Base-by-base conservation (phyloP, 2,888 invertebrate genomes). In the Pristionchus japonicus region DNA sequence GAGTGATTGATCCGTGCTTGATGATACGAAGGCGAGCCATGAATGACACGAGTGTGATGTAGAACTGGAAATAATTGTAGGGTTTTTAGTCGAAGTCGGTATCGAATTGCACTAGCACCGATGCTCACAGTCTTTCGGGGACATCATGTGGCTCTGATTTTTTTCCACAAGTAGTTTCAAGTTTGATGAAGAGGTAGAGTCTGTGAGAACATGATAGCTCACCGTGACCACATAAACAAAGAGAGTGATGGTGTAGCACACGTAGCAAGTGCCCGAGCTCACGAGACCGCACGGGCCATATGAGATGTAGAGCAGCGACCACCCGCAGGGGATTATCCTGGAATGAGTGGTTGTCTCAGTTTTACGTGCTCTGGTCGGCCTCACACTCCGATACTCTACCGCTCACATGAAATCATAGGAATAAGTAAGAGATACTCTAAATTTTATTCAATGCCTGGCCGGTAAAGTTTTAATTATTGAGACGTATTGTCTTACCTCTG, bases 261-360 rank as follows among this genome's bases (percentile, higher is more conserved):
- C 43, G 43, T 85, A 85, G 64, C 85, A 85, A 3, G 27, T 34
- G 2, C 31, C 20, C 2, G 85, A 43, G 11, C 27, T 27, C 43
- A 85, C 17, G 27, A 61, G 15, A 34, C 27, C n/a, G 17, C 85
- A 85, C 2, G 61, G 85, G 6, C 85, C 85, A 34, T 85, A 85
- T 15, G 85, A 85, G 49, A 85, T 85, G 85, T 64, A 85, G n/a
- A 85, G n/a, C 37, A 85, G 23, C 34, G 85, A 85, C 40, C 23
- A 61, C 27, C 27, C 61, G 40, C 82, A 83, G 6, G 82, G 82
- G 20, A 83, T 83, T 52, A 83, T 52, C 11, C 82, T 83, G 52
- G 15, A 83, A 34, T 20, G 37, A 20, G 23, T 6, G 52, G 74
- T 34, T 40, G 6, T 43, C 11, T 43, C 11, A n/a, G n/a, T n/a